Base-by-base conservation (phyloP, 2,113 vertebrate genomes). In the Micronycteris hirsuta region DNA sequence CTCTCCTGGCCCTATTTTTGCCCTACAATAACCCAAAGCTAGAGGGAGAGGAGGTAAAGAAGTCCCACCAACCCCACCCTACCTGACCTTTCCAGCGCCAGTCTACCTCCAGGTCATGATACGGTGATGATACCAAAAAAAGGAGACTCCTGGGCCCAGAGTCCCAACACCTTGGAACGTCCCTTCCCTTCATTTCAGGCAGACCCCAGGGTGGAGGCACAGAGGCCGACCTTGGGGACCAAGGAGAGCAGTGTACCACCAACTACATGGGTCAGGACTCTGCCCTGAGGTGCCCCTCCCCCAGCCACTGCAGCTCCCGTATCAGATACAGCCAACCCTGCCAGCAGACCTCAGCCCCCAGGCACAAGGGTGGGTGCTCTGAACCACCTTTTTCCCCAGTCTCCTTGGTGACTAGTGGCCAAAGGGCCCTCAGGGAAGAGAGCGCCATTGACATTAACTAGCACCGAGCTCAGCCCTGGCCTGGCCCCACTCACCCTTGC, bases 401-500 rank as follows among this genome's bases (percentile, higher is more conserved):
- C 24, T 33, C 78, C 58, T 41, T 71, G 12, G 26, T 8, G 43
- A 56, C 10, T 14, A 63, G 65, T 17, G 49, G 28, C 45, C 56
- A 56, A 9, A 76, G 61, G 24, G 31, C 16, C 45, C 77, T 84
- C 36, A 22, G 19, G 31, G 47, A 61, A 73, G 33, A 71, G 8
- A 38, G 38, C 13, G 22, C 82, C 33, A 31, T 65, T 73, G 58
- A 52, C 49, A 65, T 11, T 26, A 33, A 83, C 76, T 0, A 93
- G 89, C 52, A n/a, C 63, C 43, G 7, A n/a, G 5, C 41, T 20
- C 33, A 26, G 45, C 52, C 56, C 41, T 9, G 0, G 76, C 52
- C 71, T 58, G 68, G 65, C 41, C 58, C 49, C 82, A 91, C 94
- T 94, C 95, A 97, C 96, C 93, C 92, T 20, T 31, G 15, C 4